A percentile compares a stretch with the other conserved stretches of the same genome.
phyloP scores from a whole-genome alignment of 2,113 vertebrate genomes.

The Odocoileus hemionus region DNA sequence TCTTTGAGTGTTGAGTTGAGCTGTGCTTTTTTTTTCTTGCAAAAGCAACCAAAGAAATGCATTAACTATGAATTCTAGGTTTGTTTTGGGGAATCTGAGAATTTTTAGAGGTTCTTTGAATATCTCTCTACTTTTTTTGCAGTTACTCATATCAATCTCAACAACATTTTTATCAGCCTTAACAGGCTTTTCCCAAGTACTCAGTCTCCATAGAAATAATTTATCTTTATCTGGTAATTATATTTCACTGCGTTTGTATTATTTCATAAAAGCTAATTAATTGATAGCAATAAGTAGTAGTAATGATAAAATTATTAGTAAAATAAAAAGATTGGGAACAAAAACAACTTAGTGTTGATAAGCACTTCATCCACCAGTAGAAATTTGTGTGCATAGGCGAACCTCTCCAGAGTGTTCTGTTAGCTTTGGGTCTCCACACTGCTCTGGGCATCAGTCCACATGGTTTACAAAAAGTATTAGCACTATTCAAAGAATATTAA shows the following conservation, averaged over 20 bases:
- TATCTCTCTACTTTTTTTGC: neutral
- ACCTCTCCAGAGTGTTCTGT: accelerated
- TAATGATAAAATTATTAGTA: neutral
- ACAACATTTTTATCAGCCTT: neutral
- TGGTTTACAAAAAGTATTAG: neutral
- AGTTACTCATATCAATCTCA: neutral
- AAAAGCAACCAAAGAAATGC: neutral
- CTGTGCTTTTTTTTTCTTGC: neutral
- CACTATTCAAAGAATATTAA: neutral
- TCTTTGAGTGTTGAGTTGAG: neutral
- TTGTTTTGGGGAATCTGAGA: neutral
- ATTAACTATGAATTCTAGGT: neutral
- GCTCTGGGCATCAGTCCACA: neutral
- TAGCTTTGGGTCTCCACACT: neutral
- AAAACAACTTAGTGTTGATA: neutral
- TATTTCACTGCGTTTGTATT: neutral
- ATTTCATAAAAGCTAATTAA: neutral
- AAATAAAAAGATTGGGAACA: neutral
- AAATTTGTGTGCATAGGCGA: too few relatives aligned
- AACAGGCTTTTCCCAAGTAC: neutral
- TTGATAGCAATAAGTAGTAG: neutral
- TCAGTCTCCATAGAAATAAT: neutral
- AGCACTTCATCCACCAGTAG: neutral
- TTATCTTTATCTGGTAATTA: neutral
- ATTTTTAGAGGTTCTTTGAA: neutral